These are phyloP conservation scores for Aphidius ervi DNA, from an alignment of 1,140 invertebrate genomes.

Conservation along the genomic window DNA sequence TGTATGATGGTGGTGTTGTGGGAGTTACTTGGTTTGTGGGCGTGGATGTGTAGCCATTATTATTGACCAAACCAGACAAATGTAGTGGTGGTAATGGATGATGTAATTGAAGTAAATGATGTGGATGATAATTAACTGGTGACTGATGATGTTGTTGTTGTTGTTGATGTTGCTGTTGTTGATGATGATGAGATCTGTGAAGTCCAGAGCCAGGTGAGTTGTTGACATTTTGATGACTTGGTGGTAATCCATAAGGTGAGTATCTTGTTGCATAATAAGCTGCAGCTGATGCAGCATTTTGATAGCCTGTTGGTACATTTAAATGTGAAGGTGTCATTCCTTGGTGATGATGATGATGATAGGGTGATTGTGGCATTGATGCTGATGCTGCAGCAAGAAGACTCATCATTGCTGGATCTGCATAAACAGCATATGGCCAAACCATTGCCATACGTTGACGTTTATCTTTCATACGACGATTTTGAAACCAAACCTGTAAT, in stretches of 20 bases:
- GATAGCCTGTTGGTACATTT: conserved; percentile 24
- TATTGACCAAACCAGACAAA: conserved; percentile 30
- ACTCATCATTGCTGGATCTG: conserved; percentile 86
- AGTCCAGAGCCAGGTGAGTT: conserved; percentile 18
- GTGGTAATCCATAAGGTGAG: conserved; percentile 30
- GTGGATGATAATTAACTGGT: conserved; percentile 24
- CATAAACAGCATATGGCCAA: conserved; percentile 93
- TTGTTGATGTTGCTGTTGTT: not conserved
- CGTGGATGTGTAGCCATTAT: conserved; percentile 20
- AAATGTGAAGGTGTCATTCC: conserved; percentile 50
- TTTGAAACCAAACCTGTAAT: conserved; percentile 96
- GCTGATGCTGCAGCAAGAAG: conserved; percentile 84
- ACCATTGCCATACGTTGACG: conserved; percentile 87
- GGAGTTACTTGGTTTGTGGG: conserved; percentile 17
- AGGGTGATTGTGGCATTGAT: conserved; percentile 48
- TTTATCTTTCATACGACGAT: conserved; percentile 98
- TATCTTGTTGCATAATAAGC: conserved; percentile 41
- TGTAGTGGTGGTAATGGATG: conserved; percentile 31
- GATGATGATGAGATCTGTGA: conserved; percentile 19
- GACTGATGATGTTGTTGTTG: conserved; percentile 25
- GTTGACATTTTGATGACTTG: too few relatives aligned
- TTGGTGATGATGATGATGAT: conserved; percentile 40
- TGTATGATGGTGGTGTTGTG: conserved; percentile 17
- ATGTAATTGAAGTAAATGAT: conserved; percentile 37
- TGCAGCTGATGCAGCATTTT: conserved; percentile 36